Evolutionary conservation across 1,140 invertebrate genomes (phyloP), one percentile per base, ranked within the genome.

Genomic region (Drosophila nigrodunni): DNA sequence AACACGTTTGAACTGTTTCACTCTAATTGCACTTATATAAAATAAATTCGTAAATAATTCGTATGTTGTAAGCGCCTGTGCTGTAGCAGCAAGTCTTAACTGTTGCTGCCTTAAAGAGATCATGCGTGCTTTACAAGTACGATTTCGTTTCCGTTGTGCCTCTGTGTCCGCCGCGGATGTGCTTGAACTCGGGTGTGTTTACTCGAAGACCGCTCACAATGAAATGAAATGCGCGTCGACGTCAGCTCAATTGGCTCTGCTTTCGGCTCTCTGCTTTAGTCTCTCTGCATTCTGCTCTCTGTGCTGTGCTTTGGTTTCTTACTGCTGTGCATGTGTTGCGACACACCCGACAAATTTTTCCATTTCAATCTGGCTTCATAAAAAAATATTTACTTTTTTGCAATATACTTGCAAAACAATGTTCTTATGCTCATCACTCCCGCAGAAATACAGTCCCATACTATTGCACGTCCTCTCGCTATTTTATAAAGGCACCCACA

Each of bases 161-260:
- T 10, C 13, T 15, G 15, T n/a, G 47, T 60, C n/a, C 39, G 46
- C 11, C 10, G 35, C 30, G 11, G 49, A 18, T 35, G 18, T 18
- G 4, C 25, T 37, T 39, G 43, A 3, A 43, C 66, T 55, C 46
- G 60, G 11, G 62, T 61, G 57, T 72, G 64, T 88, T 82, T 49
- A 74, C 83, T 83, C 74, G 49, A 30, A 70, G 80, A 71, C 47
- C 47, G 72, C 68, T 77, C 55, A 41, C 37, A 59, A 34, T 47
- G 77, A 68, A 88, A 65, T 78, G 80, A 77, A 82, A 57, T 74
- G 57, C 25, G 34, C 69, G 50, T 60, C 44, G 80, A 67, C 59
- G 54, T 55, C 54, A 62, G 67, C 50, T 55, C 67, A 70, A 62
- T 70, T 54, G 58, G 37, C 39, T 15, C 47, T 54, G 43, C 18